A percentile compares a stretch with the other conserved stretches of the same genome.
phyloP scores from a whole-genome alignment of 2,797 vertebrate species.

The Spinus pinus region DNA sequence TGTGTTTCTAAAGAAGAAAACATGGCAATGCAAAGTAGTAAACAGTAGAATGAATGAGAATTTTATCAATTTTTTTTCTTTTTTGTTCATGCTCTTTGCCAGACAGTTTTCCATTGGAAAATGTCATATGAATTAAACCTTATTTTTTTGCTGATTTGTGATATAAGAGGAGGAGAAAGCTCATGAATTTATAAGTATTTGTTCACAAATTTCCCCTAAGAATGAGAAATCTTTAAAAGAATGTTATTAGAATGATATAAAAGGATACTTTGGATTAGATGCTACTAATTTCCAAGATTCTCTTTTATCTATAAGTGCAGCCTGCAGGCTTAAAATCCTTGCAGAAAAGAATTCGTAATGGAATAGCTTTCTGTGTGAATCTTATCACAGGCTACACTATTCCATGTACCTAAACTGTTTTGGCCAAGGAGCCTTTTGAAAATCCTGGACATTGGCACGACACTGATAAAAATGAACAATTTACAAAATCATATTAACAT shows the following conservation, averaged over 20 bases:
- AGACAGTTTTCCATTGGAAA: background rate
- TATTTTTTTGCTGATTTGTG: background rate
- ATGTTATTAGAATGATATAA: background rate
- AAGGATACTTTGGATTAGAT: background rate
- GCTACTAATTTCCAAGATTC: background rate
- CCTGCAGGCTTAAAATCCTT: conserved; percentile 10
- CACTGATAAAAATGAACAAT: conserved; percentile 11
- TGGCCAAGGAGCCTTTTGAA: background rate
- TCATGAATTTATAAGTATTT: background rate
- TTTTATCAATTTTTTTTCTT: background rate
- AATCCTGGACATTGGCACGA: background rate
- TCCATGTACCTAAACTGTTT: background rate
- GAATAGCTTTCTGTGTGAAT: background rate
- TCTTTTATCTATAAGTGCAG: conserved; percentile 17
- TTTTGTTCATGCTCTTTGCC: background rate
- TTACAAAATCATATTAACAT: conserved; percentile 46
- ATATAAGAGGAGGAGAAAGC: rapidly evolving
- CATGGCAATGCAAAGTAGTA: background rate
- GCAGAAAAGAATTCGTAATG: background rate
- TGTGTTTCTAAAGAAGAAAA: background rate
- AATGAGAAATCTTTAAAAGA: background rate
- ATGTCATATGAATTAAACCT: background rate
- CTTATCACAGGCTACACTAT: background rate
- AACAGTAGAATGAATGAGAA: background rate
- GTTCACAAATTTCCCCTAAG: background rate